phyloP scores from a whole-genome alignment of 2,797 vertebrate species.

The Antennarius maculatus region DNA sequence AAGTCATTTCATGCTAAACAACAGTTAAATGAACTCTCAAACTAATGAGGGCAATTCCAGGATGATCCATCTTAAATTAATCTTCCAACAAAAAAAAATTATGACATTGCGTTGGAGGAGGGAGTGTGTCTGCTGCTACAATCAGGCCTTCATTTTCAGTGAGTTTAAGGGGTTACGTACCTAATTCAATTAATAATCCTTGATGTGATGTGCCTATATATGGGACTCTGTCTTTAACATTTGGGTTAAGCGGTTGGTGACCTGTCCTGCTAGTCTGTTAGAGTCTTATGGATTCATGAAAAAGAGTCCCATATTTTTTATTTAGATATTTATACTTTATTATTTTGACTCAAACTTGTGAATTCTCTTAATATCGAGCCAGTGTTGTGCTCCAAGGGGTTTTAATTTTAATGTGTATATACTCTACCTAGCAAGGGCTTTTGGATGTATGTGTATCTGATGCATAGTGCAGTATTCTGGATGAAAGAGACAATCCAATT shows the following conservation, averaged over 20 bases:
- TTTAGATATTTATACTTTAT: constrained; percentile 24
- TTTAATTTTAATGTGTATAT: too few relatives aligned
- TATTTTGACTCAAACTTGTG: constrained; percentile 14
- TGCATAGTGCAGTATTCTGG: constrained; percentile 3
- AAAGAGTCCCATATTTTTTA: constrained; percentile 7
- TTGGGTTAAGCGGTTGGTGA: constrained; percentile 50
- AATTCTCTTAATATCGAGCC: neutral
- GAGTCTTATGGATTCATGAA: constrained; percentile 31
- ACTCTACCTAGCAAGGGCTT: too few relatives aligned
- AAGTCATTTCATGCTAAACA: constrained; percentile 17
- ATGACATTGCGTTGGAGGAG: constrained; percentile 6
- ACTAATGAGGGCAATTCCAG: constrained; percentile 24
- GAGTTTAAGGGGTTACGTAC: constrained; percentile 37
- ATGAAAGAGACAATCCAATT: constrained; percentile 30
- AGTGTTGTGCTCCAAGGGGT: neutral
- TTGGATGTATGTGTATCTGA: neutral
- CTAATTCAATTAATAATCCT: constrained; percentile 55
- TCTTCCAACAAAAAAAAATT: constrained; percentile 12
- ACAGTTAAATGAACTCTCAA: constrained; percentile 16
- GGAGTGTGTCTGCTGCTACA: constrained; percentile 16
- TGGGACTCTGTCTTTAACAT: constrained; percentile 39
- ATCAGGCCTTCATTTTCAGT: constrained; percentile 47
- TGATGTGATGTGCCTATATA: constrained; percentile 26
- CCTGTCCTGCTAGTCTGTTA: constrained; percentile 23
- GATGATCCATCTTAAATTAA: constrained; percentile 12